Percentiles rank a stretch among this genome's conserved stretches.
phyloP scores from a whole-genome alignment of 1,140 invertebrate species.

The Branchinecta lindahli region DNA sequence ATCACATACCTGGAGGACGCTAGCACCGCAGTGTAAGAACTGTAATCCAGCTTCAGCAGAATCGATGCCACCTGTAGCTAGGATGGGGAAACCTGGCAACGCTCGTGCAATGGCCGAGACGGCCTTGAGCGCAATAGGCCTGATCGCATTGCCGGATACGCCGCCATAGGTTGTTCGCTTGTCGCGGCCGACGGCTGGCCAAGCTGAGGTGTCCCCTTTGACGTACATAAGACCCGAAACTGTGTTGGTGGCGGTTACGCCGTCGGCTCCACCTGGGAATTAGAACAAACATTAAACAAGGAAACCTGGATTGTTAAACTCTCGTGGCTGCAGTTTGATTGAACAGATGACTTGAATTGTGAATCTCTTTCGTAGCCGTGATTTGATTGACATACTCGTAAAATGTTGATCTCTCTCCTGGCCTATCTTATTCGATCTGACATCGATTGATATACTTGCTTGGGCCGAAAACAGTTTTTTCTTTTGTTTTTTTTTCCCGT shows the following conservation, averaged over 20 bases:
- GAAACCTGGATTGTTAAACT: not conserved
- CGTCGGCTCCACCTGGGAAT: slow-evolving; percentile 60
- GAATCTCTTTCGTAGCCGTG: no score
- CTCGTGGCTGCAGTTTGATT: not conserved
- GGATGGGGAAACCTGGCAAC: slow-evolving; percentile 73
- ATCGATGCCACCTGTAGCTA: slow-evolving; percentile 92
- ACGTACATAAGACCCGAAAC: slow-evolving; percentile 76
- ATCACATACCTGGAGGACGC: slow-evolving; percentile 59
- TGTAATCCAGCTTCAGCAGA: slow-evolving; percentile 84
- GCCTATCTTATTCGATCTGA: no score
- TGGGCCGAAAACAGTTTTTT: no score
- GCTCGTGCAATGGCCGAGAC: slow-evolving; percentile 68
- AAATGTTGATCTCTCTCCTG: no score
- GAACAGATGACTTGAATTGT: no score
- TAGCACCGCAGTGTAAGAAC: slow-evolving; percentile 79
- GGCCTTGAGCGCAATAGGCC: slow-evolving; percentile 75
- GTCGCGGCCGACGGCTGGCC: slow-evolving; percentile 70
- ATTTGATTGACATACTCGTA: no score
- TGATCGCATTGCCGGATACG: slow-evolving; percentile 84
- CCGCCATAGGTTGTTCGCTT: slow-evolving; percentile 88
- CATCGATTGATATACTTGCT: no score
- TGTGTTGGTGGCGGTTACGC: slow-evolving; percentile 94
- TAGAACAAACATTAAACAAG: slow-evolving; percentile 15
- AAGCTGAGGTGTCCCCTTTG: slow-evolving; percentile 57
- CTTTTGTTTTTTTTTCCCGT: no score